Evolutionary conservation across 2,113 vertebrate genomes (phyloP), one percentile per base, ranked within the genome.

Genomic region (Rhadina sibilatrix): DNA sequence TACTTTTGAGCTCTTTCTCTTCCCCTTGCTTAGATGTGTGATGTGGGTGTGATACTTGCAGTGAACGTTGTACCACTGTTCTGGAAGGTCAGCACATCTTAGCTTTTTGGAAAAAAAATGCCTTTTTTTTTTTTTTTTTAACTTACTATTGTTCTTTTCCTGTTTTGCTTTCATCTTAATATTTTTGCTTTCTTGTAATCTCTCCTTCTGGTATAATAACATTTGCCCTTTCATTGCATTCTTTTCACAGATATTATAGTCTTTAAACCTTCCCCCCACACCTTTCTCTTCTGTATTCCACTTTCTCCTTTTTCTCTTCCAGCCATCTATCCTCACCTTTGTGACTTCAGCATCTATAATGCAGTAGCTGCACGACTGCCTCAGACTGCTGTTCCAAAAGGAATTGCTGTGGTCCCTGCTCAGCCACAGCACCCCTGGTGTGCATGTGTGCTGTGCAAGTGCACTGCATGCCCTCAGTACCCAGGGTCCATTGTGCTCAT

Each of bases 401-500:
- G n/a, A 59, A 16, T 16, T 28, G 30, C 63, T 90, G 11, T 61
- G 1, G 2, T 65, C 25, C 68, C 40, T 72, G 12, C 18, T 88
- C 33, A 25, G 15, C 14, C 23, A 3, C 46, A 18, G 56, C 40
- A 10, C 16, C 30, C 68, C 23, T 52, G 12, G 7, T 65, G 70
- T 40, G 38, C 38, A 11, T 40, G 38, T 40, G 38, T 40, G 40
- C 40, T 40, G 40, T 60, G 12, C 28, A 6, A 14, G n/a, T 0
- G 4, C 63, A 18, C 6, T 60, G 16, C 12, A 2, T 38, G 50
- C 42, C 25, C 37, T 69, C 19, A 6, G 1, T 12, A 44, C 33
- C 18, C 30, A 33, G 37, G 61, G 27, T 15, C 31, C 12, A 4
- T 21, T 10, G 1, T 12, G n/a, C 31, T 78, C 2, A 0, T 13